Conservation (phyloP, 2,797 vertebrate genomes). For the Dryobates pubescens region DNA sequence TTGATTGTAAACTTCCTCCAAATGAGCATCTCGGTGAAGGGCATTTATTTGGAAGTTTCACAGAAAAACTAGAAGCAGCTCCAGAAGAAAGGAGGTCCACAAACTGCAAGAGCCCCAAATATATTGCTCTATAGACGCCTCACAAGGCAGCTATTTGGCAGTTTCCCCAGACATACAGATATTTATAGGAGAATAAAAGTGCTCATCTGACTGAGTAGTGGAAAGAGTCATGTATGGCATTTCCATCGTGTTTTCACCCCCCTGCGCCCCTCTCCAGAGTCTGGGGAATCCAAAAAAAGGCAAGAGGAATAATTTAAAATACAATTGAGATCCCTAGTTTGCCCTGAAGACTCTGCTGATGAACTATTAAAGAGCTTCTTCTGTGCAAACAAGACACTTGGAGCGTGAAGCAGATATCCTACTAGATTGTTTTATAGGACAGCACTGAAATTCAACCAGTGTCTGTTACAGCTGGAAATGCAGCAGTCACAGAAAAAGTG, state of each 20-base stretch:
- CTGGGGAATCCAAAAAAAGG: conserved; percentile 37
- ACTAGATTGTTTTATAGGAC: conserved; percentile 22
- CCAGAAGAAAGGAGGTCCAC: background rate
- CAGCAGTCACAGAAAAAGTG: conserved; percentile 43
- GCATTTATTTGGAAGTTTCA: background rate
- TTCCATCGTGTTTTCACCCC: conserved; percentile 37
- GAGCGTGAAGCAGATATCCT: conserved; percentile 3
- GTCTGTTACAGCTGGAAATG: conserved; percentile 44
- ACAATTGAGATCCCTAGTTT: conserved; percentile 41
- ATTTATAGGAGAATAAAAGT: conserved; percentile 68
- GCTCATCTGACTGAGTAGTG: conserved; percentile 52
- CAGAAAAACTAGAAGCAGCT: background rate
- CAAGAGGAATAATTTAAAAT: conserved; percentile 46
- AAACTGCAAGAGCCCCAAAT: background rate
- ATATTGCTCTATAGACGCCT: conserved; percentile 22
- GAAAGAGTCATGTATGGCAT: conserved; percentile 61
- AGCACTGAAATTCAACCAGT: conserved; percentile 31
- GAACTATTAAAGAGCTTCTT: conserved; percentile 45
- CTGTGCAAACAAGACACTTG: conserved; percentile 27
- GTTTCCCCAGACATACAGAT: conserved; percentile 51
- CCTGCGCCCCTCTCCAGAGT: background rate
- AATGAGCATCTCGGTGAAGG: background rate
- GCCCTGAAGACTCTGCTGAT: conserved; percentile 39
- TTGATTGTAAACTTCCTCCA: background rate
- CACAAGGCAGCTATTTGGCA: conserved; percentile 55